phyloP scores from a whole-genome alignment of 1,140 invertebrate species.

The Apis laboriosa region DNA sequence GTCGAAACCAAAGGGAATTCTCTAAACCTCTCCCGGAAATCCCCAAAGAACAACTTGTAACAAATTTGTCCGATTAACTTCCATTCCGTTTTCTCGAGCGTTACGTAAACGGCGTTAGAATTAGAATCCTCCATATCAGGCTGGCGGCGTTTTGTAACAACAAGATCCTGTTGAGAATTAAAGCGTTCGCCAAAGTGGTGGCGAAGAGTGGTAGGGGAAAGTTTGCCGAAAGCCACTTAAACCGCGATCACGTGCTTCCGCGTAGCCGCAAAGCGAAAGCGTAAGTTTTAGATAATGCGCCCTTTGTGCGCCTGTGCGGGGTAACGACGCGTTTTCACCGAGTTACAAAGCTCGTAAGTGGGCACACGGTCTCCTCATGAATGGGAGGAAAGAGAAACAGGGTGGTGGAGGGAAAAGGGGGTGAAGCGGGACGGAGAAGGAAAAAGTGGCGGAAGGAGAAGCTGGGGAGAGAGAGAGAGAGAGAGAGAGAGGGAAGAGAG shows the following conservation, averaged over 20 bases:
- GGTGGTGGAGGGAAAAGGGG: background rate
- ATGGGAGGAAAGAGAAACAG: background rate
- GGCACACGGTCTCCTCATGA: conserved; percentile 2
- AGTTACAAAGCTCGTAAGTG: conserved; percentile 30
- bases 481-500: background rate
- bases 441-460: background rate
- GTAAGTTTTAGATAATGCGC: conserved; percentile 41
- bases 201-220: conserved; percentile 4
- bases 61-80: background rate
- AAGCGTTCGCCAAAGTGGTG: conserved; percentile 1
- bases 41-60: background rate
- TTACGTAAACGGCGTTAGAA: conserved; percentile 1
- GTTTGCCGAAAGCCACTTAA: conserved; percentile 41
- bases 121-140: background rate
- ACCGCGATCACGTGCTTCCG: conserved; percentile 27
- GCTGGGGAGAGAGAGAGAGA: background rate
- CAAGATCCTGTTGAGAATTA: conserved; percentile 26
- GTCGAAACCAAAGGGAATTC: background rate
- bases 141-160: conserved; percentile 2
- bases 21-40: background rate
- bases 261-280: conserved; percentile 27
- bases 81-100: background rate
- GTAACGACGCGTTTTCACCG: conserved; percentile 27
- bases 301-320: conserved; percentile 17
- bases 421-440: background rate